Percentiles rank a stretch among this genome's conserved stretches.
phyloP scores from a whole-genome alignment of 2,888 invertebrate species.

The Aporophyla nigra region DNA sequence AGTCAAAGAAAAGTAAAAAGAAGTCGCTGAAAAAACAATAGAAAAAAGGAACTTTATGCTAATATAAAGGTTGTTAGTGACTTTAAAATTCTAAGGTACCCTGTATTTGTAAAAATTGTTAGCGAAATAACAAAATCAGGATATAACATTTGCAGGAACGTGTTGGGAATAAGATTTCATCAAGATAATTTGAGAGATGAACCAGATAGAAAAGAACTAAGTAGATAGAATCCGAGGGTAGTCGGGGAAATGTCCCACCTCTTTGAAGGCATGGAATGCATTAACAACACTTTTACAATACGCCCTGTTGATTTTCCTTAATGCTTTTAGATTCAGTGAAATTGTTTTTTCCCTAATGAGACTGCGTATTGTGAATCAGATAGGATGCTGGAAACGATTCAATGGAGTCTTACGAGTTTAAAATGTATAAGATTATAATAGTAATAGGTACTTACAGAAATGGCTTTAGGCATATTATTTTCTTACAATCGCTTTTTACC shows the following conservation, averaged over 20 bases:
- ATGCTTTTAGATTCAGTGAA: constrained; percentile 32
- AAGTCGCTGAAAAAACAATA: constrained; percentile 31
- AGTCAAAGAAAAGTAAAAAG: constrained; percentile 27
- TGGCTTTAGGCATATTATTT: constrained; percentile 18
- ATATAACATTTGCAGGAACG: constrained; percentile 28
- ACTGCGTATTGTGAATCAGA: constrained; percentile 38
- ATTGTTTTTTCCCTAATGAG: constrained; percentile 41
- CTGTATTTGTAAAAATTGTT: constrained; percentile 40
- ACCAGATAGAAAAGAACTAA: constrained; percentile 36
- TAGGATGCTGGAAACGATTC: constrained; percentile 18
- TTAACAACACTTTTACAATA: constrained; percentile 42
- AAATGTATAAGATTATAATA: constrained; percentile 26
- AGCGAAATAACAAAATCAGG: constrained; percentile 59
- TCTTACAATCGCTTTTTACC: constrained; percentile 22
- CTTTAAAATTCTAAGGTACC: constrained; percentile 47
- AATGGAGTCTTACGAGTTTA: constrained; percentile 37
- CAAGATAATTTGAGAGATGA: constrained; percentile 58
- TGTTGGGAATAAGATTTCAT: constrained; percentile 63
- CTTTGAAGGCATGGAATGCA: constrained; percentile 46
- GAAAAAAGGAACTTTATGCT: constrained; percentile 39
- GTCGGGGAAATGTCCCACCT: constrained; percentile 14
- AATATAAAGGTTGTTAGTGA: constrained; percentile 44
- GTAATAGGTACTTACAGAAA: background rate
- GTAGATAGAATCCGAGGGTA: constrained; percentile 33
- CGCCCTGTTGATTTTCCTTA: constrained; percentile 38